Base-by-base conservation (phyloP, 2,113 vertebrate species). In the Gallinago media region DNA sequence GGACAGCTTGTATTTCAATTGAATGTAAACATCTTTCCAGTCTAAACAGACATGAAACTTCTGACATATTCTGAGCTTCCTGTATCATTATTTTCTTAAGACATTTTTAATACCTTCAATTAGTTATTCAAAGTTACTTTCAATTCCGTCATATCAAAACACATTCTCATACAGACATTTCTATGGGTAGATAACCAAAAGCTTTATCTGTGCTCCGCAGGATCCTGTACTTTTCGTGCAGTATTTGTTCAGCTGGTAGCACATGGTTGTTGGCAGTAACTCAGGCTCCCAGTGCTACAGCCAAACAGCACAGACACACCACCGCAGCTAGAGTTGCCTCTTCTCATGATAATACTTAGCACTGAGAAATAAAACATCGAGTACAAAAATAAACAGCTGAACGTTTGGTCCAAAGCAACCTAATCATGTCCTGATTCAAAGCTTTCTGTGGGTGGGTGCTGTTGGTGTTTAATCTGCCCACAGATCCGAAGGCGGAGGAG, bases 371-470 rank as follows among this genome's bases (percentile, higher is more conserved):
- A 7, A 78, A 75, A 29, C 0, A 18, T 2, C 0, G 8, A 22
- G 26, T 62, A 49, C 44, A 65, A 46, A 66, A 68, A 23, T 2
- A 50, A 75, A 49, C 18, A 7, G 15, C 0, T 31, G 20, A 34
- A 67, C 38, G 17, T 13, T 31, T n/a, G 17, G 46, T 32, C 19
- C 31, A n/a, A 68, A 71, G 1, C 12, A 42, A 67, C 59, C 18
- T 13, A 42, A 71, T 9, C 2, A 31, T 4, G 31, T 14, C 27
- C 54, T 0, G 4, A 56, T 7, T 44, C 9, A 40, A 38, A 40
- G 0, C 19, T n/a, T 62, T 54, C 10, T 42, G 3, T 0, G n/a
- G 40, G 46, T 25, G 26, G 12, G 31, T 8, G 42, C 0, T n/a
- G 66, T 16, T 18, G 62, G 23, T 3, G 3, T 26, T 46, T 5